Evolutionary conservation across 2,888 invertebrate genomes (phyloP), one percentile per base, ranked within the genome.

Genomic region (Vesta saturnalis): DNA sequence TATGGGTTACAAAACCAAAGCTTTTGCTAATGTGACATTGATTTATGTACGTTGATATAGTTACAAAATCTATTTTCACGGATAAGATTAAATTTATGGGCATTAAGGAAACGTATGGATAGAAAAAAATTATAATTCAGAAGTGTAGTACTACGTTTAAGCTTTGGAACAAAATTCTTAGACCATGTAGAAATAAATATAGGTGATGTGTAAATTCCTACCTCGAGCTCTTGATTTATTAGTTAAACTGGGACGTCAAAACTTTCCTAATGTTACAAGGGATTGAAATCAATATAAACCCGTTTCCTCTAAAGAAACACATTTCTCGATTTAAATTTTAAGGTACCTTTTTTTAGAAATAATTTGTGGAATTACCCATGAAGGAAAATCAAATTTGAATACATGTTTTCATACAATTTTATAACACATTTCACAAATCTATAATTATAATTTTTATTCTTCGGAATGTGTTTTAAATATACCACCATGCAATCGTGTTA

Each of bases 161-260:
- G n/a, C 6, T 15, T 8, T 22, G 22, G 55, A 18, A 61, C 18
- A 21, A 49, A 61, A 22, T 61, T 61, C 21, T 61, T 61, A 30
- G 12, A 58, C 58, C 52, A 58, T 47, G 47, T 49, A 47, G 63
- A 47, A 47, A 30, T n/a, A 64, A 64, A 35, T 64, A 46, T 58
- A 58, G 49, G 52, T 64, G 49, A 21, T 21, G 55, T 59, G 39
- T 47, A 60, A 66, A 66, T 60, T 60, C 60, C 19, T 60, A 43
- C 35, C 60, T 61, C 19, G 18, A 35, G 47, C 35, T 43, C 66
- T 49, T 67, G 62, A 67, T 67, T 67, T 67, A 67, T 62, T 62
- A 58, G 57, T 54, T 30, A 58, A 46, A 52, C 56, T 23, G 46
- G 43, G 58, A 39, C 61, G 62, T 66, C 65, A 55, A 30, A 60